Evolutionary conservation across 1,140 invertebrate genomes (phyloP), one percentile per base, ranked within the genome.

Genomic region (Drosophila nebulosa): DNA sequence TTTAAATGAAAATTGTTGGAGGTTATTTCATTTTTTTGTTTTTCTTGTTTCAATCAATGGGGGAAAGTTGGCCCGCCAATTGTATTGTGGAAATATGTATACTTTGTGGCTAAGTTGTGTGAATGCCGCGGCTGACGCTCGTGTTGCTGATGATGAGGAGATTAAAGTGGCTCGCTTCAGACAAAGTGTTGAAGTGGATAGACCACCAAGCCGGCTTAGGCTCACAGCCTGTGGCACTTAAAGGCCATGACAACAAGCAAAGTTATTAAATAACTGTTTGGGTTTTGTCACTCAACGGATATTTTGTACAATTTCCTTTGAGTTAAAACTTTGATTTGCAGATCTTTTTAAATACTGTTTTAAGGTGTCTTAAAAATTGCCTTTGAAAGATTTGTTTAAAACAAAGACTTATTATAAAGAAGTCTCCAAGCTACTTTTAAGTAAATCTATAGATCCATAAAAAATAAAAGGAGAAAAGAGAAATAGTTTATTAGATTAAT

Each of bases 1-100:
- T 74, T 78, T 74, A 59, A 57, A 60, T 50, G 77, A 67, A 80
- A 79, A 80, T 63, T 72, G 64, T 36, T 42, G 35, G 42, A 55
- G 58, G 39, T 63, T 72, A 26, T 55, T 55, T 70, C 30, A 21
- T 18, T 21, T 46, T 46, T 18, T 46, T 10, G 6, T 14, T 53
- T 62, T 50, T 42, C 22, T 63, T 59, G 21, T 50, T 26, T 10
- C 58, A 74, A 75, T 69, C 73, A 60, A 75, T 69, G 73, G 68
- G 73, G 75, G 73, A 75, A 75, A 75, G 73, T 75, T 75, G 70
- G 62, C 63, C 52, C 32, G 72, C 70, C 71, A 73, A 74, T 74
- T 60, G 69, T 59, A 4, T 39, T 42, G 39, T 18, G 35, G n/a
- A n/a, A n/a, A n/a, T 2, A 36, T 42, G n/a, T 42, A 18, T 12